Base-by-base conservation (phyloP, 2,888 invertebrate species). In the Stratiomys singularior region DNA sequence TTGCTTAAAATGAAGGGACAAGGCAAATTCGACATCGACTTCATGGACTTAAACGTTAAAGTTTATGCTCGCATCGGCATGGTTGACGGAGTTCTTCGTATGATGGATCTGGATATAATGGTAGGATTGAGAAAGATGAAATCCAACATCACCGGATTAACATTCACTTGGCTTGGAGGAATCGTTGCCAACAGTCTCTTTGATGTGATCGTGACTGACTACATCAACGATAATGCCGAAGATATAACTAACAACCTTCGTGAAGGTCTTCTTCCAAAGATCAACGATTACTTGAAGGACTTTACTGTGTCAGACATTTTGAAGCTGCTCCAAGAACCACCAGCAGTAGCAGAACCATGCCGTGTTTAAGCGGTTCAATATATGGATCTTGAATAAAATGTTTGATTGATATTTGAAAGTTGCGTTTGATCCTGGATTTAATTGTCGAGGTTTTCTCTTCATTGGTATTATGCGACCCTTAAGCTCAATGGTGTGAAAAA, bases 131-230 rank as follows among this genome's bases (percentile, higher is more conserved):
- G 84, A 0, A 81, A 83, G 28, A 83, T 83, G 4, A 78, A 78
- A 44, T 85, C 86, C 0, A 82, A 84, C 67, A 83, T 85, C 78
- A 84, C 84, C 46, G 85, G 85, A 2, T 44, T 86, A 18, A 18
- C 69, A 11, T 63, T 46, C 1, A 58, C 64, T 58, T 66, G 63
- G 44, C 5, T 64, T 9, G 47, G 37, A 4, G 56, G 56, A 15
- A 47, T 78, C 18, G 69, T 78, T 15, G 25, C 72, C 9, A 80
- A 77, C 76, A 27, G 37, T 27, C 18, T 69, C 11, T 47, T 80
- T 44, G 78, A 80, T 58, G 37, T 46, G 44, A n/a, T 60, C 15
- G 13, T 78, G 23, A 23, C 27, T 15, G 23, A 15, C n/a, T 27
- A 37, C 37, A 30, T 77, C 1, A 47, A 27, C 18, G 28, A 64